Conservation (phyloP, 2,797 vertebrate genomes). For the Crocodylus rhombifer region DNA sequence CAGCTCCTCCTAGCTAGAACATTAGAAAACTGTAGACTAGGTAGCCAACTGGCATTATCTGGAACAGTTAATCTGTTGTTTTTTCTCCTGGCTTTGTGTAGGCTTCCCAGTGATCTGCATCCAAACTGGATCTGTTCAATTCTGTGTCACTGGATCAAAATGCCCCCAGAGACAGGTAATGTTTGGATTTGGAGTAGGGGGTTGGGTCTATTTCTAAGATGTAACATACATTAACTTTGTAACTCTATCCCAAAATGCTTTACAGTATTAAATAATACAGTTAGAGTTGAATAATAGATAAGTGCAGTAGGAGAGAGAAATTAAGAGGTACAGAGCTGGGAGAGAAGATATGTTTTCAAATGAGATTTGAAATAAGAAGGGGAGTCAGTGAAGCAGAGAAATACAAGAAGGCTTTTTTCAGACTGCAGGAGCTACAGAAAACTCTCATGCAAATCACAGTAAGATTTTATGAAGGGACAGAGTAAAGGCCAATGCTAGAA, state of each 20-base stretch:
- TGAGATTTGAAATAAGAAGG: neutral
- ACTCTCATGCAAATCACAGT: neutral
- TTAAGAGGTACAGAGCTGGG: neutral
- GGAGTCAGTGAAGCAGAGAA: neutral
- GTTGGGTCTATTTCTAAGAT: neutral
- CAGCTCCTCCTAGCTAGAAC: neutral
- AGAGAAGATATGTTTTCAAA: neutral
- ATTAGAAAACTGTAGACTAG: neutral
- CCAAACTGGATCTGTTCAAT: neutral
- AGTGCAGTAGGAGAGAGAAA: neutral
- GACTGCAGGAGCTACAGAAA: neutral
- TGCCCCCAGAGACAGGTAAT: neutral
- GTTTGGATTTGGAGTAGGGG: neutral
- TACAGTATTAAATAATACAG: neutral
- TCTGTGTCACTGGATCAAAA: neutral
- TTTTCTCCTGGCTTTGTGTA: neutral
- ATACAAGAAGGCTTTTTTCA: neutral
- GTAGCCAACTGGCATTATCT: neutral
- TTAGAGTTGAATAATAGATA: conserved; percentile 1
- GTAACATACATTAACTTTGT: neutral
- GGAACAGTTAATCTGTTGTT: neutral
- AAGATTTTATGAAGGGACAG: neutral
- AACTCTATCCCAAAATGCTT: conserved; percentile 13
- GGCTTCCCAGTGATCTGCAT: neutral
- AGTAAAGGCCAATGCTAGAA: neutral